Conservation (phyloP, 2,888 invertebrate genomes). For the Lypha dubia region DNA sequence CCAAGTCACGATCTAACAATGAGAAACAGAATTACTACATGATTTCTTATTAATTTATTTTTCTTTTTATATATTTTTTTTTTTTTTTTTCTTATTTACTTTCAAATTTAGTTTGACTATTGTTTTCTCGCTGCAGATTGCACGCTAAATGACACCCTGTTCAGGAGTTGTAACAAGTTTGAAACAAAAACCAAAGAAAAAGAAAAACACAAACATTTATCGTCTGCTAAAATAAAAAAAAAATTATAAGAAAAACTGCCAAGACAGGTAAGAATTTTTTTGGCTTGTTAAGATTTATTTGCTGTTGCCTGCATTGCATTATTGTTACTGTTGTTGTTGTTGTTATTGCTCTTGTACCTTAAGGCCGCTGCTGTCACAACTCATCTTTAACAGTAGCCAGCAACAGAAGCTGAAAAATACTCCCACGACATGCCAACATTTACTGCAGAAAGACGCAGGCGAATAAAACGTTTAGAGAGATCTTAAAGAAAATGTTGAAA, state of each 20-base stretch:
- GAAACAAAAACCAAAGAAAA: constrained; percentile 52
- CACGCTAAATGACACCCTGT: constrained; percentile 64
- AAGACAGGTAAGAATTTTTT: constrained; percentile 20
- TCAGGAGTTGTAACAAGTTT: constrained; percentile 57
- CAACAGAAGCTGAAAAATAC: constrained; percentile 72
- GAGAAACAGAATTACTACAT: constrained; percentile 54
- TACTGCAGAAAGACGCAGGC: constrained; percentile 10
- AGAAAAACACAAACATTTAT: neutral
- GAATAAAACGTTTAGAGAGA: constrained; percentile 25
- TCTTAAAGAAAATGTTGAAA: constrained; percentile 38
- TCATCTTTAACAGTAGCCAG: constrained; percentile 59
- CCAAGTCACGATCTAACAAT: constrained; percentile 76
- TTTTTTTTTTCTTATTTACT: neutral
- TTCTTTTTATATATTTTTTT: no score
- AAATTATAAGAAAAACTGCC: constrained; percentile 4
- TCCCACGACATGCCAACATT: constrained; percentile 77
- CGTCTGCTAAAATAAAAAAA: neutral
- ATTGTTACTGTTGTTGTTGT: constrained; percentile 13
- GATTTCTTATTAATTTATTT: neutral
- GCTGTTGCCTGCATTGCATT: constrained; percentile 16
- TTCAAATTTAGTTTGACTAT: constrained; percentile 1
- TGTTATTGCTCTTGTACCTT: neutral
- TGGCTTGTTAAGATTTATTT: constrained; percentile 40
- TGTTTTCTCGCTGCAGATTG: neutral
- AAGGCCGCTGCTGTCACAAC: constrained; percentile 13